Evolutionary conservation across 2,888 invertebrate species (phyloP), one percentile per base, ranked within the genome.

Genomic region (Palloptera scutellata): DNA sequence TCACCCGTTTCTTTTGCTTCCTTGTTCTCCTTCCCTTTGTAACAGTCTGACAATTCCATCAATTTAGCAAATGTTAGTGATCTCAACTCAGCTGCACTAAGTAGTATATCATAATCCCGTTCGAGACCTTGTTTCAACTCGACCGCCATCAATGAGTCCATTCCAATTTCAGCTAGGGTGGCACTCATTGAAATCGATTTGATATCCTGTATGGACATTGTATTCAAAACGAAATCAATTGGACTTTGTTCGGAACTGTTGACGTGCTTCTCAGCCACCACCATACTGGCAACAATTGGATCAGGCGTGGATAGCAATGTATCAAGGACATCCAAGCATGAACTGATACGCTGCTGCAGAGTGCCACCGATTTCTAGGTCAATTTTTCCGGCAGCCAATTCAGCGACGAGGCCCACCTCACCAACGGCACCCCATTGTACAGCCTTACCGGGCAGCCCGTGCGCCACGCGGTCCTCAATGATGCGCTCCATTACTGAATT

Each of bases 111-210:
- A 80, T 92, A 95, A 80, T 95, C 93, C 76, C 94, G 87, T 83
- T 96, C 96, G 8, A 96, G 84, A 0, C 92, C 91, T 83, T 96
- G 96, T 76, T 96, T 96, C 74, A 98, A 94, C 86, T 97, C 97
- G 0, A 96, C 94, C 0, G 94, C 95, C 94, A 96, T 96, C 88
- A 97, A 90, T 1, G 97, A 97, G 85, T 98, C 97, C 90, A 97
- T 93, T 40, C 97, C 97, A 70, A 97, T 86, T 81, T 97, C 97
- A 1, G 94, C 92, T 4, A 98, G 86, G 0, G 91, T 89, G 0
- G 90, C 88, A 76, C 90, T 89, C 68, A 89, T 87, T 63, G 91
- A 91, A 1, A 90, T 88, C 0, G 88, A 88, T 84, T 91, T 92
- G 79, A 89, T 81, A 78, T 91, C 90, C 76, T 88, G 87, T 71